These are phyloP conservation scores for Seira sanloemensis DNA, from an alignment of 2,888 invertebrate genomes.

Conservation along the genomic window DNA sequence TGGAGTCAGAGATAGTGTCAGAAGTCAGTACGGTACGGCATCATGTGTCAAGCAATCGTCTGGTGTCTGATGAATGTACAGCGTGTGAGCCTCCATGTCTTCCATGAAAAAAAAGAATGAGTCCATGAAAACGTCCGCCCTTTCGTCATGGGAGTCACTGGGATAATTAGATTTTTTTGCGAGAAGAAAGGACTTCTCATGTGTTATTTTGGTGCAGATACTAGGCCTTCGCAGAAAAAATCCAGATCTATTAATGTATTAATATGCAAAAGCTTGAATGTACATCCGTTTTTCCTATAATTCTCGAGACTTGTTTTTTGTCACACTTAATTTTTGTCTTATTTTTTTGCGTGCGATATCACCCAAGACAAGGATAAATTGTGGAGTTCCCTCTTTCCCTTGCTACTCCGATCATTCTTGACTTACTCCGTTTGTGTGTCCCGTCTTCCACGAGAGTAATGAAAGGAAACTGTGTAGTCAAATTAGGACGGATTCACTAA, in stretches of 20 bases:
- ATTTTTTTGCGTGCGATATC: not conserved
- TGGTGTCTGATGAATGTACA: slow-evolving; percentile 22
- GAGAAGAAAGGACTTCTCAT: slow-evolving; percentile 38
- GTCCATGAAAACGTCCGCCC: slow-evolving; percentile 65
- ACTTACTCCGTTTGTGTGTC: not conserved
- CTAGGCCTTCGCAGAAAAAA: not conserved
- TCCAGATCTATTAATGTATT: not conserved
- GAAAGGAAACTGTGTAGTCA: slow-evolving; percentile 26
- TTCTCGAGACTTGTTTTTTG: not conserved
- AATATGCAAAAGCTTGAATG: not conserved
- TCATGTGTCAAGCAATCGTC: not conserved
- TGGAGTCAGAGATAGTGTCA: not conserved
- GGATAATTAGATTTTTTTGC: slow-evolving; percentile 69
- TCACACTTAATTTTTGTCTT: not conserved
- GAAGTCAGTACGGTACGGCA: not conserved
- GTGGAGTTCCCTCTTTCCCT: not conserved
- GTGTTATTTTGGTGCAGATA: not conserved
- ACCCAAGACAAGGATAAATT: slow-evolving; percentile 36
- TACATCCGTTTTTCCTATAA: not conserved
- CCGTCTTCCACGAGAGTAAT: not conserved
- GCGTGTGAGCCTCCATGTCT: not conserved
- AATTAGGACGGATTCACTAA: slow-evolving; percentile 51
- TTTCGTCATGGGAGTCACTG: slow-evolving; percentile 64
- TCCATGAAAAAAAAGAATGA: slow-evolving; percentile 45
- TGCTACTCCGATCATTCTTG: no score